Evolutionary conservation across 1,140 invertebrate species (phyloP).

Genomic region (Euura saliciscinereae): DNA sequence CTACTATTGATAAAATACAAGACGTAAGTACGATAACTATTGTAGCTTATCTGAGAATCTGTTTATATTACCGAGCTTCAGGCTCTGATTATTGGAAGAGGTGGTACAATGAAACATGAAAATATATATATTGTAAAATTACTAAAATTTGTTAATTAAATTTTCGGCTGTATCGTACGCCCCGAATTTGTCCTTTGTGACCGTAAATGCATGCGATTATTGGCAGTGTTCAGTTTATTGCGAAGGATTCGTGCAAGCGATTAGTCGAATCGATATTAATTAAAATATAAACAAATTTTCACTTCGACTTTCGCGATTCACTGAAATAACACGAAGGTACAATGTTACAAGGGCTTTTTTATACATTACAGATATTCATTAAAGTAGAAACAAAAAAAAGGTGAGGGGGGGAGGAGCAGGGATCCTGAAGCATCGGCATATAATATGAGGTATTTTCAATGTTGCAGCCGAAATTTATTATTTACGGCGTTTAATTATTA

Average conservation of each 20-base stretch:
- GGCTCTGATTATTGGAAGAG: conserved; percentile 16
- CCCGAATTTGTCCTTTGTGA: not conserved
- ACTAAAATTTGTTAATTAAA: too few relatives aligned
- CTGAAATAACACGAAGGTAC: not conserved
- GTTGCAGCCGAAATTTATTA: not conserved
- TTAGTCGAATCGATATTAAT: too few relatives aligned
- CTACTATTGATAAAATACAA: conserved; percentile 47
- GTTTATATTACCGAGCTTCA: conserved; percentile 50
- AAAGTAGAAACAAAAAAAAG: not conserved
- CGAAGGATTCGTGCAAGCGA: not conserved
- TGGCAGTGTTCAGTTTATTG: conserved; percentile 13
- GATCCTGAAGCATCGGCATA: not conserved
- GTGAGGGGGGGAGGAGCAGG: not conserved
- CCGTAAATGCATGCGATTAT: not conserved
- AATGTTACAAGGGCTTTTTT: not conserved
- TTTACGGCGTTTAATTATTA: conserved; percentile 41
- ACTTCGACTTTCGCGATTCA: too few relatives aligned
- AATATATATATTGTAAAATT: too few relatives aligned
- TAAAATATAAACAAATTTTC: too few relatives aligned
- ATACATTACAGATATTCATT: not conserved
- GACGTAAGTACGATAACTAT: conserved; percentile 60
- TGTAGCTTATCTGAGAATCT: conserved; percentile 56
- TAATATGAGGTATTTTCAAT: not conserved
- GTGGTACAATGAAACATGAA: too few relatives aligned
- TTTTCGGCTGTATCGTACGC: not conserved